phyloP scores from a whole-genome alignment of 2,888 invertebrate genomes.

The Laothoe populi region DNA sequence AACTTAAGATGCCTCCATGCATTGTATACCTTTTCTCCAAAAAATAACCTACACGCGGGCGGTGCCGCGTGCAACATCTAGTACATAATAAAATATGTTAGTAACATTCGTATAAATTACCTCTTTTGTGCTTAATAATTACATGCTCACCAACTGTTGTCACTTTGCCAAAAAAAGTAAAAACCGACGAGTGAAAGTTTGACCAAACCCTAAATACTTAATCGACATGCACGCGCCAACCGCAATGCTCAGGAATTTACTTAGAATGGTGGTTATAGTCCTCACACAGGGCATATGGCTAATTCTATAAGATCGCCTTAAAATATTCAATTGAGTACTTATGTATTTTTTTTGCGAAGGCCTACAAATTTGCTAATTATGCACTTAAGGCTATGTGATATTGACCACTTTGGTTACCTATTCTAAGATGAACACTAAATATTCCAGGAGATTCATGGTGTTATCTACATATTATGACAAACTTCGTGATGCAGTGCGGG shows the following conservation, averaged over 20 bases:
- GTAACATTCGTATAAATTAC: conserved; percentile 25
- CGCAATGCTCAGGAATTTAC: conserved; percentile 47
- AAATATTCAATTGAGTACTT: conserved; percentile 7
- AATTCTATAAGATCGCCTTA: conserved; percentile 30
- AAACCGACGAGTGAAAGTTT: conserved; percentile 52
- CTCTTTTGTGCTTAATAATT: conserved; percentile 18
- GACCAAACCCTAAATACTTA: conserved; percentile 53
- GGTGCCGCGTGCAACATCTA: no score
- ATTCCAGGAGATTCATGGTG: no score
- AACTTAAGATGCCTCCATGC: no score
- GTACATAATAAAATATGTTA: not conserved
- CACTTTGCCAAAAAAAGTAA: conserved; percentile 38
- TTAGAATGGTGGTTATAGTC: conserved; percentile 40
- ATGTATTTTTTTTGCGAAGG: no score
- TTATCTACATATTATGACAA: no score
- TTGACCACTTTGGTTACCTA: no score
- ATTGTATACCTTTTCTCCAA: no score
- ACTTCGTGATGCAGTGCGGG: no score
- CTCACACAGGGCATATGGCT: conserved; percentile 31
- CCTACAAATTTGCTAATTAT: no score
- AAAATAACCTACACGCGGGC: no score
- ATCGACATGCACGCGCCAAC: conserved; percentile 46
- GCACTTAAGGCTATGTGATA: no score
- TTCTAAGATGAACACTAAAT: no score
- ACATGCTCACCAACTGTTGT: conserved; percentile 34